A percentile compares a stretch with the other conserved stretches of the same genome.
Evolutionary conservation across 1,140 invertebrate species (phyloP).

Genomic region (Pseudobourletiella spinata): DNA sequence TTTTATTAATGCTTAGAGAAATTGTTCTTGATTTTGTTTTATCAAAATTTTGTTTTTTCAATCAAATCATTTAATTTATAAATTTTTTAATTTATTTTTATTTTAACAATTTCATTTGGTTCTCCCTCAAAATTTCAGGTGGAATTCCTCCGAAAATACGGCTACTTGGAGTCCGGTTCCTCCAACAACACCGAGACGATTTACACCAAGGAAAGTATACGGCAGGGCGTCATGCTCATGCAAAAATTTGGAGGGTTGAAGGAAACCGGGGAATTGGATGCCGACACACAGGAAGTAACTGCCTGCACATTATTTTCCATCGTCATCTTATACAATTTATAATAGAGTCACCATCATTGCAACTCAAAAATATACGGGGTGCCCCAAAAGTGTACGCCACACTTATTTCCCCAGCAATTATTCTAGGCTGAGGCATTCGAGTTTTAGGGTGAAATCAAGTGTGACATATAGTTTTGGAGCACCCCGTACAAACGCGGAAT

Average conservation of each 20-base stretch:
- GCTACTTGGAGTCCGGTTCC: conserved; percentile 47
- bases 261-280: conserved; percentile 53
- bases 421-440: too few relatives aligned
- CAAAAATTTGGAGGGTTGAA: conserved; percentile 58
- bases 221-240: conserved; percentile 51
- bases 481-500: too few relatives aligned
- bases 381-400: neutral
- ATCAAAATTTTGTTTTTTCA: too few relatives aligned
- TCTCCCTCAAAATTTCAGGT: conserved; percentile 41
- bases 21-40: neutral
- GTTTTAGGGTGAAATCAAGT: too few relatives aligned
- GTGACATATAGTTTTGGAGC: too few relatives aligned
- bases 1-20: neutral
- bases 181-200: conserved; percentile 44
- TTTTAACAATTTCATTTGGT: neutral
- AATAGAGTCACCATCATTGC: too few relatives aligned
- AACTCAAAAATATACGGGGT: too few relatives aligned
- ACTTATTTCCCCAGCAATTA: neutral
- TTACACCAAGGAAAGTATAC: conserved; percentile 50
- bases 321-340: too few relatives aligned
- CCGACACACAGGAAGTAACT: conserved; percentile 49
- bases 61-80: neutral
- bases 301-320: neutral
- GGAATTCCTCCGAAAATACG: conserved; percentile 53
- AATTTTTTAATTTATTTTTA: neutral